Evolutionary conservation across 2,888 invertebrate genomes (phyloP).

Genomic region (Drosophila gaucha): DNA sequence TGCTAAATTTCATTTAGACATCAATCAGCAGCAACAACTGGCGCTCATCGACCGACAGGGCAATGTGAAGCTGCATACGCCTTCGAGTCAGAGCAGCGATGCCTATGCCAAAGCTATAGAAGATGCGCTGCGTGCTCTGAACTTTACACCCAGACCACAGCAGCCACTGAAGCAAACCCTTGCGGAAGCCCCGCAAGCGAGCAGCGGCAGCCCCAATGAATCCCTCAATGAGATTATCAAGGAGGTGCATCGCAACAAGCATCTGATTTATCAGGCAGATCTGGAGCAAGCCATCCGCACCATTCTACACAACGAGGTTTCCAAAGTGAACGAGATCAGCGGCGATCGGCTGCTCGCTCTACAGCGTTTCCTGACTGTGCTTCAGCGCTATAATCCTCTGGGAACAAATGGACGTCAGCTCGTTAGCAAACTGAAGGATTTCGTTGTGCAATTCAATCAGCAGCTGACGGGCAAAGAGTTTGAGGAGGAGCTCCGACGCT

Average conservation of each 20-base stretch:
- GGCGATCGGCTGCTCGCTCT: constrained; percentile 91
- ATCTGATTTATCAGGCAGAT: constrained; percentile 93
- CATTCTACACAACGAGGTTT: constrained; percentile 93
- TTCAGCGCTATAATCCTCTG: constrained; percentile 92
- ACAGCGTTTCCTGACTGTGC: constrained; percentile 89
- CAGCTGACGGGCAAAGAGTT: constrained; percentile 87
- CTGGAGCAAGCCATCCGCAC: constrained; percentile 94
- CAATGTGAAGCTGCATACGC: constrained; percentile 39
- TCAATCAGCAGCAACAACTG: constrained; percentile 45
- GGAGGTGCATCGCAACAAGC: constrained; percentile 79
- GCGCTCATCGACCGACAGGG: constrained; percentile 68
- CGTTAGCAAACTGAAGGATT: constrained; percentile 87
- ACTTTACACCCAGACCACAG: constrained; percentile 58
- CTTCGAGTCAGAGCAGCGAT: constrained; percentile 84
- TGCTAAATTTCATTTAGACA: constrained; percentile 70
- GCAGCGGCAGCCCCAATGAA: not conserved
- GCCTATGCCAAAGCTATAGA: constrained; percentile 65
- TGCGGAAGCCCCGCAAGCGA: not conserved
- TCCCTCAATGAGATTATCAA: constrained; percentile 49
- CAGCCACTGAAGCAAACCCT: not conserved
- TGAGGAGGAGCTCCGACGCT: constrained; percentile 85
- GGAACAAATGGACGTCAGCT: constrained; percentile 88
- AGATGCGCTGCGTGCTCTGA: constrained; percentile 52
- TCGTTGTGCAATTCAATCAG: constrained; percentile 85
- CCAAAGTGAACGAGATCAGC: constrained; percentile 88